These are phyloP conservation scores for Cremastinae sp. DNA, from an alignment of 2,888 invertebrate genomes.

Conservation along the genomic window DNA sequence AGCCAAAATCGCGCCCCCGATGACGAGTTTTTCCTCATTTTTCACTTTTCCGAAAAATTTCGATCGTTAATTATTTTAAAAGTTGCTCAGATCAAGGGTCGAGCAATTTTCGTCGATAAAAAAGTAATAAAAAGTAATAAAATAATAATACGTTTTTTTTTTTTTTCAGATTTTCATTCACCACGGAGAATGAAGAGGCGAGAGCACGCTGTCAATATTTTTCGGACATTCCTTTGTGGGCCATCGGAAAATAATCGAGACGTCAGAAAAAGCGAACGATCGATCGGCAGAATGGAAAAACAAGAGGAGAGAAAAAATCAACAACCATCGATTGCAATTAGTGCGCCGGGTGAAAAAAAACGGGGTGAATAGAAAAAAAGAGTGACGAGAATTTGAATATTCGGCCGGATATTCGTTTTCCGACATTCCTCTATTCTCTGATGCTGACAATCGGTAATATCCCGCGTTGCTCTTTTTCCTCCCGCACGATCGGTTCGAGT, in stretches of 20 bases:
- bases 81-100: background rate
- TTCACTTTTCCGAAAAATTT: conserved; percentile 25
- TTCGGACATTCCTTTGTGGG: background rate
- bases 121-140: background rate
- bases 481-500: conserved; percentile 33
- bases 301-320: conserved; percentile 31
- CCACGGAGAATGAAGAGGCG: conserved; percentile 6
- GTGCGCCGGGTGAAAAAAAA: conserved; percentile 53
- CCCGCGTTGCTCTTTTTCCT: conserved; percentile 19
- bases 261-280: conserved; percentile 18
- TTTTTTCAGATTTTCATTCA: background rate
- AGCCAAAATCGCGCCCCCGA: conserved; percentile 63
- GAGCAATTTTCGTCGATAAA: background rate
- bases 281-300: conserved; percentile 27
- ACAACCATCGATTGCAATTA: conserved; percentile 59
- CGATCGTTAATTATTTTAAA: background rate
- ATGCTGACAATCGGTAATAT: conserved; percentile 36
- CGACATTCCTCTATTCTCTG: conserved; percentile 58
- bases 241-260: background rate
- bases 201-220: background rate
- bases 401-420: conserved; percentile 76
- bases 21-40: background rate
- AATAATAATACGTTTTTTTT: background rate
- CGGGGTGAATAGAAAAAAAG: background rate
- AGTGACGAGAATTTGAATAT: conserved; percentile 63